Percentiles rank a stretch among this genome's conserved stretches.
Conservation (phyloP, 2,797 vertebrate species). For the Babyrousa celebensis region DNA sequence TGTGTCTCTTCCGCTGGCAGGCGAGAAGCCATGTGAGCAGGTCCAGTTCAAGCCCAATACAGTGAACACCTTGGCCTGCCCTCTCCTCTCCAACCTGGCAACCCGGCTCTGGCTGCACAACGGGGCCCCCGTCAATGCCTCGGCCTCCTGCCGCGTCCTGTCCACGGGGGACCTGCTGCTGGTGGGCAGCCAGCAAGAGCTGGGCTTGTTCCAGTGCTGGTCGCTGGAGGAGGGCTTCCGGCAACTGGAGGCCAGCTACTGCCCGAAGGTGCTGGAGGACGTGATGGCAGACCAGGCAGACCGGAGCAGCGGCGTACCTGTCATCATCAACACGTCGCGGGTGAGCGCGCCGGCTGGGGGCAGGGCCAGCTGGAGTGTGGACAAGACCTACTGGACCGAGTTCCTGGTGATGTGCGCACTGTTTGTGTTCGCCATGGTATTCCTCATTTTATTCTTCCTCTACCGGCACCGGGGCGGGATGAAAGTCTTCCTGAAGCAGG, state of each 20-base stretch:
- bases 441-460: slow-evolving; percentile 94
- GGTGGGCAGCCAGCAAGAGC: slow-evolving; percentile 93
- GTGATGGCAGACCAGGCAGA: slow-evolving; percentile 85
- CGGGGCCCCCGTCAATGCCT: slow-evolving; percentile 90
- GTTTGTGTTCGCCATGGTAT: slow-evolving; percentile 92
- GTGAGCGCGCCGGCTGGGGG: slow-evolving; percentile 86
- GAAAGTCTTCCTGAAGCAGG: slow-evolving; percentile 96
- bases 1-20: slow-evolving; percentile 81
- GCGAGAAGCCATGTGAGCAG: slow-evolving; percentile 91
- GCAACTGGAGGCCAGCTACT: slow-evolving; percentile 97
- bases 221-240: slow-evolving; percentile 95
- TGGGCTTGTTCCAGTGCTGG: slow-evolving; percentile 97
- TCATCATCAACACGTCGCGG: slow-evolving; percentile 88
- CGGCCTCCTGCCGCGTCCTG: slow-evolving; percentile 94
- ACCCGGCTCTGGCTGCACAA: slow-evolving; percentile 94
- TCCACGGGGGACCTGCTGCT: slow-evolving; percentile 96
- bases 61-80: slow-evolving; percentile 95
- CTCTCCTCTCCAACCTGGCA: slow-evolving; percentile 96
- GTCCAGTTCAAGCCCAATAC: slow-evolving; percentile 94
- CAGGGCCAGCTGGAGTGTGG: slow-evolving; percentile 90
- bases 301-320: slow-evolving; percentile 63
- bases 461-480: slow-evolving; percentile 95
- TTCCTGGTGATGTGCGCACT: slow-evolving; percentile 96
- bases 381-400: slow-evolving; percentile 98
- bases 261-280: slow-evolving; percentile 91